Conservation (phyloP, 1,140 invertebrate species). For the Atta texana region DNA sequence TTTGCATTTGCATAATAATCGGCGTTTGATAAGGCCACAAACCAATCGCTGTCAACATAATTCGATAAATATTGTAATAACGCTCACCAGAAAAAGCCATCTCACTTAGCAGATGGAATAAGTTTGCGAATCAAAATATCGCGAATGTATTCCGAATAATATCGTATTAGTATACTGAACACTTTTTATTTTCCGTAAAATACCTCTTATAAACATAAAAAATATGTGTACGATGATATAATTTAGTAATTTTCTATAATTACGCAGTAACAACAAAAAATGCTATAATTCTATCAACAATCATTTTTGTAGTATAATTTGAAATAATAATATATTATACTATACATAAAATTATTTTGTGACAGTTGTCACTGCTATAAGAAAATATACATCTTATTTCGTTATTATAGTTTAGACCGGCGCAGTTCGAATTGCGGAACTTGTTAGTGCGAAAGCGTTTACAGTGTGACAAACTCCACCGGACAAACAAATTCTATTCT, state of each 20-base stretch:
- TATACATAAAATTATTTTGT: too few relatives aligned
- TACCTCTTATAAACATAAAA: neutral
- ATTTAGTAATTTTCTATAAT: neutral
- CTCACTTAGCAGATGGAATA: neutral
- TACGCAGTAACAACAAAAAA: neutral
- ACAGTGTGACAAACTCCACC: too few relatives aligned
- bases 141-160: neutral
- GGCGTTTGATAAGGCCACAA: slow-evolving; percentile 40
- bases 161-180: neutral
- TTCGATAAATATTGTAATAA: neutral
- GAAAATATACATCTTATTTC: too few relatives aligned
- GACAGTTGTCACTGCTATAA: too few relatives aligned
- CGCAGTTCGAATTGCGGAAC: too few relatives aligned
- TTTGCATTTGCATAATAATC: neutral
- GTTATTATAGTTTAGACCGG: too few relatives aligned
- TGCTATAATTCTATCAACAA: neutral
- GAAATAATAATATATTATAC: too few relatives aligned
- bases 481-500: too few relatives aligned
- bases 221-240: neutral
- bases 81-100: slow-evolving; percentile 3
- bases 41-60: slow-evolving; percentile 6
- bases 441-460: too few relatives aligned
- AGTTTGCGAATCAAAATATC: neutral
- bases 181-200: neutral
- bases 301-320: too few relatives aligned